Base-by-base conservation (phyloP, 53 echinoderm and acorn worm species). In the Mesocentrotus franciscanus region DNA sequence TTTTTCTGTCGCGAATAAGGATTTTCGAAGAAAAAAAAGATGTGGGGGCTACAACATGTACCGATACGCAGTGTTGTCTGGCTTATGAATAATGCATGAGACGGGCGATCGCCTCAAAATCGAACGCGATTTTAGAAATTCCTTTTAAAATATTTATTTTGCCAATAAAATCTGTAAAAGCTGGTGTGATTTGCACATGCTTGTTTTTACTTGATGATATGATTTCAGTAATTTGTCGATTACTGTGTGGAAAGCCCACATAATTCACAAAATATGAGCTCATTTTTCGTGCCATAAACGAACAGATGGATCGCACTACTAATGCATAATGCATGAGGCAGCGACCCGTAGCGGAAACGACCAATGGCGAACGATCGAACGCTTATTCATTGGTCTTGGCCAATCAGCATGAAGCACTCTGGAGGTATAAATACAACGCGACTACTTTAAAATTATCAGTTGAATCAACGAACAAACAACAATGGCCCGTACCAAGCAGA, bases 401-500 rank as follows among this genome's bases (percentile, higher is more conserved):
- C 93, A 93, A 93, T 93, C 78, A 78, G 93, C 56, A 58, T 8
- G 14, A 27, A 78, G 76, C 17, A 90, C 15, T 76, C n/a, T 26
- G 32, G 12, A 2, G 79, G 93, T 93, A 93, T 93, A 93, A 39
- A 93, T 78, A 93, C 93, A 9, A 78, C 12, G 55, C 75, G 75
- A 81, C 9, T 15, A 10, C 56, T 57, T 93, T 27, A 15, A 93
- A 93, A 78, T 15, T 78, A 68, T 42, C 68, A 92, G 92, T 68
- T 92, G 71, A 17, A 61, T 92, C 35, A 72, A 49, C 18, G 16
- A 71, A 72, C 49, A 92, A 79, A 64, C 94, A 68, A 95, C 91
- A 97, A 98, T 98, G 98, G 98, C 98, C 95, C 98, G 98, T 98
- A 98, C 98, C 95, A 98, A 98, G 98, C 98, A 98, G 95, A 98